Base-by-base conservation (phyloP, 2,797 vertebrate species). In the Gymnoscopelus braueri region DNA sequence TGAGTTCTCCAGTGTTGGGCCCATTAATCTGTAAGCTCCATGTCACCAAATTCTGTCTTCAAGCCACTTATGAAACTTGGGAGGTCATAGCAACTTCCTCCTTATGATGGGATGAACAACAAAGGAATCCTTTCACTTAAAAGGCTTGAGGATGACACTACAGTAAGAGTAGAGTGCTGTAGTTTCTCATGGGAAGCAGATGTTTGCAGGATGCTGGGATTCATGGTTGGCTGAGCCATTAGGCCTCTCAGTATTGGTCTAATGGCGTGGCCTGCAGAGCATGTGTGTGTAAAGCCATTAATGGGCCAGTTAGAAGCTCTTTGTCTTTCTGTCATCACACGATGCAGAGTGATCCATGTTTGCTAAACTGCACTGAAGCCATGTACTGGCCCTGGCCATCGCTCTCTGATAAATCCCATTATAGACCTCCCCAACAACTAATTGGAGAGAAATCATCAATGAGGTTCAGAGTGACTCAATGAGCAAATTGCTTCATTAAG, bases 121-220 rank as follows among this genome's bases (percentile, higher is more conserved):
- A 64, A 77, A 81, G 69, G 19, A 23, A 23, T 15, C 63, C 71
- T 57, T 3, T 3, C n/a, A 60, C 65, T 81, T 75, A 53, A 82
- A 82, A 79, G 67, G 29, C 7, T 29, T 29, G 54, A 15, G 62
- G 67, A 54, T 77, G 67, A 75, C 74, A 64, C 55, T 65, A 39
- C 15, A 53, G 67, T 14, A 57, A 44, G 26, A 67, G 54, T 60
- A 44, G 39, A 14, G 14, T 9, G 53, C 48, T 54, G 47, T 60
- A 63, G 67, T 78, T 75, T 59, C 61, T 79, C 76, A 87, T 78
- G 83, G 72, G 70, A 83, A 86, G 74, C 87, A 80, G 76, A 81
- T 84, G 81, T 66, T 74, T 54, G 14, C 64, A 77, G 81, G 64
- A 77, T 72, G 69, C 71, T 48, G 3, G 67, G 64, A 76, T 71